Percentiles rank a stretch among this genome's conserved stretches.
Evolutionary conservation across 92 coral and sea anemone species (phyloP).

Genomic region (Zoanthus gigantus): DNA sequence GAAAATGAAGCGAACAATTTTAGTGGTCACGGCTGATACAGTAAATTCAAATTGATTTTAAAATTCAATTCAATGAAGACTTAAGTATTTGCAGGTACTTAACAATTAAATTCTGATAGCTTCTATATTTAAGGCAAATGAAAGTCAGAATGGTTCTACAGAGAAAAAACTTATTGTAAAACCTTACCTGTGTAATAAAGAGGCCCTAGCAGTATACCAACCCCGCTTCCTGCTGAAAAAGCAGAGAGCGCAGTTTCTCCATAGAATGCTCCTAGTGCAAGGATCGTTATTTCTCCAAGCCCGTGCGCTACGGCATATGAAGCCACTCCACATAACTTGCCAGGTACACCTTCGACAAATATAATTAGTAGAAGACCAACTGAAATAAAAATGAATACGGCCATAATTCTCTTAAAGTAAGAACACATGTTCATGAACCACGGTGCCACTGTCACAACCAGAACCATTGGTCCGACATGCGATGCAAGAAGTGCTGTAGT

Average conservation of each 20-base stretch:
- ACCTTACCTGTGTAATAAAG: slow-evolving; percentile 79
- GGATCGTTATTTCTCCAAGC: slow-evolving; percentile 79
- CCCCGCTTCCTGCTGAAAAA: slow-evolving; percentile 89
- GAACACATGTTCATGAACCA: slow-evolving; percentile 87
- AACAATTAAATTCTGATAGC: too few species aligned
- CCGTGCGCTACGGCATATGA: slow-evolving; percentile 83
- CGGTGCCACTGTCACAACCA: slow-evolving; percentile 68
- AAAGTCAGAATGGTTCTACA: too few species aligned
- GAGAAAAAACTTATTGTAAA: too few species aligned
- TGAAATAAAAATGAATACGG: slow-evolving; percentile 76
- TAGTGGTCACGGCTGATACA: too few species aligned
- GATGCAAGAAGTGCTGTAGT: slow-evolving; percentile 75
- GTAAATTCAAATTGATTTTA: too few species aligned
- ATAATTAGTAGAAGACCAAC: slow-evolving; percentile 66
- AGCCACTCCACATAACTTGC: slow-evolving; percentile 76
- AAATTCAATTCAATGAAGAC: too few species aligned
- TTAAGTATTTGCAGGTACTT: too few species aligned
- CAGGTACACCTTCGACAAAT: slow-evolving; percentile 69
- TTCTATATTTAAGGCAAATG: too few species aligned
- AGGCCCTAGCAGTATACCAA: slow-evolving; percentile 81
- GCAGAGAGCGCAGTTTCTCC: slow-evolving; percentile 75
- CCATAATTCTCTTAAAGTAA: slow-evolving; percentile 75
- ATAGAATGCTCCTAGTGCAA: slow-evolving; percentile 83
- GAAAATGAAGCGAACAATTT: too few species aligned
- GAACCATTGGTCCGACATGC: slow-evolving; percentile 87